Conservation (phyloP, 2,797 vertebrate genomes). For the Myotis planiceps region DNA sequence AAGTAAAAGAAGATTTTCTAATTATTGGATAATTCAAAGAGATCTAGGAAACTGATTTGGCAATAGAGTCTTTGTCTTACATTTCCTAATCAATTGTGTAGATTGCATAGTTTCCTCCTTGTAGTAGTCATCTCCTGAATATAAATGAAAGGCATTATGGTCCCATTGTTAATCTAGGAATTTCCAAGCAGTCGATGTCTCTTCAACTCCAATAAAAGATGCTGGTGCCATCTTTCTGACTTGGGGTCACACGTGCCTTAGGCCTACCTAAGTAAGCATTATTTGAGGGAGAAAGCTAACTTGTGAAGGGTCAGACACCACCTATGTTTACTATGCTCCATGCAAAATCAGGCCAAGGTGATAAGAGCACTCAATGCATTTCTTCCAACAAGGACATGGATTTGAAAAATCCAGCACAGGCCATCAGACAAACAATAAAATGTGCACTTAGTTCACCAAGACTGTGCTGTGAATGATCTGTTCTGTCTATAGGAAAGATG, state of each 20-base stretch:
- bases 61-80: neutral
- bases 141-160: neutral
- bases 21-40: slow-evolving; percentile 37
- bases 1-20: slow-evolving; percentile 31
- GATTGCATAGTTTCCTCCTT: neutral
- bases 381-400: neutral
- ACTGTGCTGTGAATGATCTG: neutral
- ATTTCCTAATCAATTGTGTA: neutral
- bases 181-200: neutral
- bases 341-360: neutral
- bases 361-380: neutral
- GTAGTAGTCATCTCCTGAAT: neutral
- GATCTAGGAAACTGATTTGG: slow-evolving; percentile 24
- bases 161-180: neutral
- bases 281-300: neutral
- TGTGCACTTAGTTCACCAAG: neutral
- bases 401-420: neutral
- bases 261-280: neutral
- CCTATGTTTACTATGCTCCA: neutral
- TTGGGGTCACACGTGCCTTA: neutral
- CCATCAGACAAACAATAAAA: neutral
- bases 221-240: neutral
- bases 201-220: slow-evolving; percentile 19
- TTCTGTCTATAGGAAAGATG: slow-evolving; percentile 15
- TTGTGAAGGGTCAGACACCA: neutral